phyloP scores from a whole-genome alignment of 2,888 invertebrate species.

The Aporophyla lueneburgensis region DNA sequence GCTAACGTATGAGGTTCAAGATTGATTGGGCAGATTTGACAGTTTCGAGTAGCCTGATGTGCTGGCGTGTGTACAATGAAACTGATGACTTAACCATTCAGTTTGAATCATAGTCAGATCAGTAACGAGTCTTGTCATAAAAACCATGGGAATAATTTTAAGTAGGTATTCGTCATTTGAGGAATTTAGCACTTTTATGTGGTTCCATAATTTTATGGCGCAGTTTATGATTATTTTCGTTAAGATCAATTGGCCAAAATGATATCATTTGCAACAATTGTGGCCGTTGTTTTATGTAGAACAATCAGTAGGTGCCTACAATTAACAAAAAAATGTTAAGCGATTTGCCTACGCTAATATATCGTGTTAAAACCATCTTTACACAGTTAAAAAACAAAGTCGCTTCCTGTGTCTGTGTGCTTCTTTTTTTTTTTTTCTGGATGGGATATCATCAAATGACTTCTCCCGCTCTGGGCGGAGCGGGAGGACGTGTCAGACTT shows the following conservation, averaged over 20 bases:
- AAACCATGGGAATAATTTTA: slow-evolving; percentile 27
- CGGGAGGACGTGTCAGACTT: too few species aligned
- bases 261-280: slow-evolving; percentile 16
- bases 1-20: too few species aligned
- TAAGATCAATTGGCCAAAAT: slow-evolving; percentile 25
- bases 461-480: too few species aligned
- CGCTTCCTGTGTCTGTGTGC: too few species aligned
- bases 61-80: neutral
- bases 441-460: too few species aligned
- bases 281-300: neutral
- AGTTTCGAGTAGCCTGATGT: neutral
- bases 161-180: slow-evolving; percentile 25
- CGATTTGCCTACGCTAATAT: neutral
- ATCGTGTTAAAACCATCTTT: neutral
- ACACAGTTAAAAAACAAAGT: too few species aligned
- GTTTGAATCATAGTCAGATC: slow-evolving; percentile 11
- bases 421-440: too few species aligned
- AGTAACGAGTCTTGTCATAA: slow-evolving; percentile 9
- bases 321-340: neutral
- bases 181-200: slow-evolving; percentile 38
- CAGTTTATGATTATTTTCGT: slow-evolving; percentile 20
- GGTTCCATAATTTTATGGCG: slow-evolving; percentile 14
- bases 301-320: neutral
- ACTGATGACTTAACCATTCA: slow-evolving; percentile 8
- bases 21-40: too few species aligned